Base-by-base conservation (phyloP, 2,888 invertebrate genomes). In the Cordylochernes scorpioides region DNA sequence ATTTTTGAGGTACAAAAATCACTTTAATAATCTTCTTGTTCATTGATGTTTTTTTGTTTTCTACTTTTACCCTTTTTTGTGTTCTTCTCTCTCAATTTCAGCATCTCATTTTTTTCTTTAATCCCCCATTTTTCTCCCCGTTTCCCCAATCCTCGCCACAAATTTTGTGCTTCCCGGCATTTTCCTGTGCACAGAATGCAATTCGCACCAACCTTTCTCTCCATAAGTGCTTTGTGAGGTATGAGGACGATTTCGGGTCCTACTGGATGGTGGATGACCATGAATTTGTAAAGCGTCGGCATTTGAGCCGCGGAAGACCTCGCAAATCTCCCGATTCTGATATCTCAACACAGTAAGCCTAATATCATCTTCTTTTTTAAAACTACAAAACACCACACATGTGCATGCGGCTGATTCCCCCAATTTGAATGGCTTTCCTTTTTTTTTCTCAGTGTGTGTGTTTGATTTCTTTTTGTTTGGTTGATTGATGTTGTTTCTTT, bases 251-350 rank as follows among this genome's bases (percentile, higher is more conserved):
- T 71, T 86, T 84, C 67, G 84, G 84, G 60, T 82, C 82, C 52
- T 86, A 82, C 68, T 86, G 86, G 86, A 84, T 84, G 80, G 84
- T 86, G 63, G 84, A 86, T 63, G 86, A 86, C 64, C 77, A 78
- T 51, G 86, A 86, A 65, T 84, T 86, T 64, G 73, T 84, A 63
- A 82, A 82, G 65, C 69, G 84, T 57, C 74, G 84, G 50, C 86
- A 86, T 65, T 67, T 86, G 61, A 82, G 80, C 55, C 72, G 86
- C 58, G 86, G 84, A 55, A 67, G 84, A 57, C 86, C 84, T 57
- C 30, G 36, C 32, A 36, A 36, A 36, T 36, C 30, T 30, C 36
- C 36, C 18, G 34, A 34, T 17, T 29, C 36, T 24, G 33, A 36
- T 31, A 15, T 14, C 26, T 33, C 36, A 28, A 30, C 36, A 36